These are phyloP conservation scores for Podocnemis expansa DNA, from an alignment of 2,113 vertebrate species.

Conservation along the genomic window DNA sequence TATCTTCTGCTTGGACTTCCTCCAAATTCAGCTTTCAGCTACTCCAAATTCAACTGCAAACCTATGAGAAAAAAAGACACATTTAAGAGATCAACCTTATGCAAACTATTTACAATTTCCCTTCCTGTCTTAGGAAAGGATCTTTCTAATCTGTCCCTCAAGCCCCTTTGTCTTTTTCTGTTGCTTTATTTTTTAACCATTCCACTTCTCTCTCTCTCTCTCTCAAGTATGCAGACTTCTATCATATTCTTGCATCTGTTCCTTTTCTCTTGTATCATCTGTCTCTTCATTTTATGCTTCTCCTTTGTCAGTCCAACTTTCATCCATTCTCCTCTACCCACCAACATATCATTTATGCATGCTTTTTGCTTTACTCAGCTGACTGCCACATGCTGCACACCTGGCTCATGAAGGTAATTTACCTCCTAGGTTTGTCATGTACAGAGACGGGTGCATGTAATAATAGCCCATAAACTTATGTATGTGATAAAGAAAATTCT, in stretches of 20 bases:
- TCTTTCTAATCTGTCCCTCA: neutral
- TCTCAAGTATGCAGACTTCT: neutral
- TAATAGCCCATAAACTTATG: neutral
- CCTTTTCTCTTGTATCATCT: neutral
- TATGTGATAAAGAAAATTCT: neutral
- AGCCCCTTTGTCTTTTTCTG: neutral
- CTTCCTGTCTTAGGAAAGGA: neutral
- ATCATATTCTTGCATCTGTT: neutral
- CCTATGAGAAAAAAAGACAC: neutral
- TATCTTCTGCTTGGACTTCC: slow-evolving; percentile 22
- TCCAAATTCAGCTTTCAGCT: slow-evolving; percentile 39
- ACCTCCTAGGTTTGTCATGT: slow-evolving; percentile 11
- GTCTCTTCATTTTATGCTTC: slow-evolving; percentile 38
- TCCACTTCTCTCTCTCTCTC: neutral
- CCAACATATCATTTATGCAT: slow-evolving; percentile 11
- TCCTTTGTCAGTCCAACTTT: slow-evolving; percentile 35
- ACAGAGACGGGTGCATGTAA: neutral
- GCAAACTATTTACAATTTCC: neutral
- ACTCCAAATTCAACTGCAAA: slow-evolving; percentile 1
- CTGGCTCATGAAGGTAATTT: slow-evolving; percentile 13
- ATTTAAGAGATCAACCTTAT: accelerated
- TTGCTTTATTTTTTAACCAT: neutral
- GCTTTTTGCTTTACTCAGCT: slow-evolving; percentile 36
- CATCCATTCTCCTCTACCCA: slow-evolving; percentile 18
- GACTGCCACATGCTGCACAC: slow-evolving; percentile 33